Conservation (phyloP, 2,888 invertebrate species). For the Sesamia inferens region DNA sequence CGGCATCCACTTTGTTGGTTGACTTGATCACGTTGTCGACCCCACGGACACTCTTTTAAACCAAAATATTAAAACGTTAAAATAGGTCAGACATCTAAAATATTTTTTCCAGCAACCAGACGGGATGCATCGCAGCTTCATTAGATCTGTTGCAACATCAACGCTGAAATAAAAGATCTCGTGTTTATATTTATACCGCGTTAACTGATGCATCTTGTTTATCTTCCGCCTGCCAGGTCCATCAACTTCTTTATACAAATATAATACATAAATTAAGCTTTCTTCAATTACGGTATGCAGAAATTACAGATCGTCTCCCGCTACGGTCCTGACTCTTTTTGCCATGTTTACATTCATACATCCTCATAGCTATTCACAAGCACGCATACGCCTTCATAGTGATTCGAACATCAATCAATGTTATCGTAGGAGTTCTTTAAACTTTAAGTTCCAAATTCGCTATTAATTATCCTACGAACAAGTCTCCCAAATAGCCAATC, state of each 20-base stretch:
- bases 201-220: conserved; percentile 6
- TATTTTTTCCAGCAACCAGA: background rate
- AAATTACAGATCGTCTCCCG: too few species aligned
- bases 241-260: background rate
- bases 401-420: background rate
- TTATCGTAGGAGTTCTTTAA: background rate
- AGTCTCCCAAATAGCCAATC: too few species aligned
- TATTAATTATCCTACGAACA: too few species aligned
- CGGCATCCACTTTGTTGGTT: too few species aligned
- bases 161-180: conserved; percentile 5
- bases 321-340: background rate
- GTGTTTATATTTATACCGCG: conserved; percentile 14
- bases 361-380: background rate
- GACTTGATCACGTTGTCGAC: too few species aligned
- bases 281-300: background rate
- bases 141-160: conserved; percentile 32
- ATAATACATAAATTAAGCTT: background rate
- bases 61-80: too few species aligned
- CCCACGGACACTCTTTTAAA: too few species aligned
- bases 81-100: background rate
- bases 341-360: background rate
- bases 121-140: conserved; percentile 4
- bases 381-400: background rate
- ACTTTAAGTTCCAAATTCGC: background rate
- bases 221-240: background rate